Base-by-base conservation (phyloP, 2,113 vertebrate species). In the Antennarius striatus region DNA sequence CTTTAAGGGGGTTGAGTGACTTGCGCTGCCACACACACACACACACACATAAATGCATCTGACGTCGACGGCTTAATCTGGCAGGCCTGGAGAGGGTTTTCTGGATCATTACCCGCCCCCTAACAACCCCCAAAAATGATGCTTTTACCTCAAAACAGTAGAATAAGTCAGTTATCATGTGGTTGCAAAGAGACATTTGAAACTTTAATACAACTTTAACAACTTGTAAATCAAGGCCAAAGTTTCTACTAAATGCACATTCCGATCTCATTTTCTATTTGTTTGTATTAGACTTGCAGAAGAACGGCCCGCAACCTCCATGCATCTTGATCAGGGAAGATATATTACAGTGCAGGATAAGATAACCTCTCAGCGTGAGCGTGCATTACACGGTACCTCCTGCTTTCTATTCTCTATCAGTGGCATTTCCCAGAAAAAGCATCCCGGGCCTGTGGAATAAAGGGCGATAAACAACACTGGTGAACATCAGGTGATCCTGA, bases 351-450 rank as follows among this genome's bases (percentile, higher is more conserved):
- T 7, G 32, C 32, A 6, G 30, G 55, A 66, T 74, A 63, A 72
- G 53, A 79, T 63, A 62, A 67, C 30, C 56, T 59, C 68, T 80
- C 68, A 28, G 68, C 64, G 63, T 71, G 81, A 75, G 68, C 16
- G 12, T 68, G 51, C 32, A 36, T 1, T 36, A 36, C 3, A 36
- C 22, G 22, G 22, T 1, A 28, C 76, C 78, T 56, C 83, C 84
- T 56, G 81, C 82, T 80, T 84, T 56, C 16, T 22, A 3, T 51
- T 88, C 78, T 80, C 71, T 78, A 77, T 78, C 56, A 49, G 50
- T 85, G 86, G 80, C 80, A 74, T 85, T 86, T 84, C 59, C 73
- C 39, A 61, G 36, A 80, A 85, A 69, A 85, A 75, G 32, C 64
- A 66, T 58, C 58, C 57, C 58, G 45, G 66, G 53, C 67, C 48